phyloP scores from a whole-genome alignment of 1,140 invertebrate genomes.

The Drosophila arizonae region DNA sequence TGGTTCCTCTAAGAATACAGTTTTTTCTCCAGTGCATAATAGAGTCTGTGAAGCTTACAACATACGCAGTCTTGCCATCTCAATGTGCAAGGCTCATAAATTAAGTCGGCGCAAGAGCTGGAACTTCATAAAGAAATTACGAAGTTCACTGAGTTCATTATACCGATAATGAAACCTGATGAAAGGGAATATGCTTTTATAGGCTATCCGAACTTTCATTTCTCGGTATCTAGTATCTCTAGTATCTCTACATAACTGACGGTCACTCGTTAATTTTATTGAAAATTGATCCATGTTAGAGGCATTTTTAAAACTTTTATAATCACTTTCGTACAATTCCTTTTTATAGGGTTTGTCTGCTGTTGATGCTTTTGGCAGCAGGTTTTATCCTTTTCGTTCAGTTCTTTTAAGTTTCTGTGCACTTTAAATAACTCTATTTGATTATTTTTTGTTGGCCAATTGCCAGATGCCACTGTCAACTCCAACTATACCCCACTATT shows the following conservation, averaged over 20 bases:
- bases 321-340: too few species aligned
- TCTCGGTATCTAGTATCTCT: too few species aligned
- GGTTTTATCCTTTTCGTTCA: background rate
- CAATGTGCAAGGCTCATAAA: background rate
- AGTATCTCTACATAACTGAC: too few species aligned
- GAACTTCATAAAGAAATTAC: background rate
- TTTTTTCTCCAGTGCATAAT: background rate
- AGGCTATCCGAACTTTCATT: too few species aligned
- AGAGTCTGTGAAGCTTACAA: too few species aligned
- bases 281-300: too few species aligned
- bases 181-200: too few species aligned
- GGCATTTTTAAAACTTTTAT: too few species aligned
- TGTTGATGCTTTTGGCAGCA: background rate
- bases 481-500: constrained; percentile 7
- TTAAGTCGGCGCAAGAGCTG: background rate
- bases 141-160: background rate
- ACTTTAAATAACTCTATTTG: constrained; percentile 39
- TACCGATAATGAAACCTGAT: too few species aligned
- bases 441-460: too few species aligned
- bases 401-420: background rate
- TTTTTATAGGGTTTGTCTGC: too few species aligned
- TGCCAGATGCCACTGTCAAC: constrained; percentile 52
- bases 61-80: background rate
- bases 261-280: too few species aligned
- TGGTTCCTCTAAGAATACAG: background rate